These are phyloP conservation scores for Ommatoiulus sabulosus DNA, from an alignment of 2,888 invertebrate genomes.

Conservation along the genomic window DNA sequence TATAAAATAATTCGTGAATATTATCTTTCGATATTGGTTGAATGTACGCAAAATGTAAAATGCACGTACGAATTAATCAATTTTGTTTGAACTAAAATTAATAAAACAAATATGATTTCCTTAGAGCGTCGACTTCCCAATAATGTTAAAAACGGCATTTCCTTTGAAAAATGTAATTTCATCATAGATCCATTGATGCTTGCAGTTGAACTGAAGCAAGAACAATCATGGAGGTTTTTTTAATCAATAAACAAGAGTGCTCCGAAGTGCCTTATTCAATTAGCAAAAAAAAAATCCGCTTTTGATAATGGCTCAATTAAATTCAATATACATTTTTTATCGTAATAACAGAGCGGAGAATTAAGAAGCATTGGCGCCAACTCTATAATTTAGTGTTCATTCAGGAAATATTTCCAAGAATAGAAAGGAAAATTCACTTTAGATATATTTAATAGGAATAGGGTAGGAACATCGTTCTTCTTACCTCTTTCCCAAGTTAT, in stretches of 20 bases:
- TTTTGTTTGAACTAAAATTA: background rate
- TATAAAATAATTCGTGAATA: too few relatives aligned
- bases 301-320: conserved; percentile 2
- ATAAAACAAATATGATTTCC: background rate
- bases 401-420: background rate
- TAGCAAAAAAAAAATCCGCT: background rate
- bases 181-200: background rate
- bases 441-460: background rate
- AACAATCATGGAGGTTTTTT: background rate
- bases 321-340: background rate
- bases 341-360: background rate
- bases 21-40: too few relatives aligned
- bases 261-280: background rate
- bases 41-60: too few relatives aligned
- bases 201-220: background rate
- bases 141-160: background rate
- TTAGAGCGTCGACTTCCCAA: background rate
- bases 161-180: background rate
- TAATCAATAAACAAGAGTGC: conserved; percentile 8
- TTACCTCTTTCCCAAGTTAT: conserved; percentile 95
- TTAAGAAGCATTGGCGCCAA: too few relatives aligned
- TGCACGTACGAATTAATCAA: background rate
- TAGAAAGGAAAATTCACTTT: too few relatives aligned
- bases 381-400: background rate
- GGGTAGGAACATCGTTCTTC: conserved; percentile 56